Conservation (phyloP, 2,797 vertebrate species). For the Syndactyla subalaris region DNA sequence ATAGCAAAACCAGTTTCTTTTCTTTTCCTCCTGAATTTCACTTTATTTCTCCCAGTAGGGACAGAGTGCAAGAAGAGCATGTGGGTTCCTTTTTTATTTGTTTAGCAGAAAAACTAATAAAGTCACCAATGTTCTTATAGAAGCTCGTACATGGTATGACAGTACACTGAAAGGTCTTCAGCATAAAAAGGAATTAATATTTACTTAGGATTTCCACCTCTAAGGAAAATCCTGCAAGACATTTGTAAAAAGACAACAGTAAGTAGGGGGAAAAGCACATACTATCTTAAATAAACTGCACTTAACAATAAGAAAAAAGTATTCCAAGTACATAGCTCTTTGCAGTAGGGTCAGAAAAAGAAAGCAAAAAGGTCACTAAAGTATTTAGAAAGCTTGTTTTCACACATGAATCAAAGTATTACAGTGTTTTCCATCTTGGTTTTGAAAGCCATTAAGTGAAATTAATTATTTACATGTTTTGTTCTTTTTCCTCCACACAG, state of each 20-base stretch:
- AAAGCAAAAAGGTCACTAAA: background rate
- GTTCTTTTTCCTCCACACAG: background rate
- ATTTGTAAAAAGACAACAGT: background rate
- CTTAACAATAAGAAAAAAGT: background rate
- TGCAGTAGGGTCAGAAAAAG: background rate
- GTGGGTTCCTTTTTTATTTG: background rate
- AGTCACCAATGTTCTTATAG: background rate
- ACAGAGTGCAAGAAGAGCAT: background rate
- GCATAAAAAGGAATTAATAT: background rate
- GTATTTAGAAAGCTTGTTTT: constrained; percentile 20
- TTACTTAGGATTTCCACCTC: background rate
- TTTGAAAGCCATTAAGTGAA: constrained; percentile 42
- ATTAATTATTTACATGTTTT: constrained; percentile 54
- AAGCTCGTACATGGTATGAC: background rate
- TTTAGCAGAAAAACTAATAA: background rate
- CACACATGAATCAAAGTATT: background rate
- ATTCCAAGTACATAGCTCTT: background rate
- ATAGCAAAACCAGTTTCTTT: background rate
- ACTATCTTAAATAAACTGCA: constrained; percentile 30
- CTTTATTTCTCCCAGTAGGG: background rate
- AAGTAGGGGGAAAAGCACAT: background rate
- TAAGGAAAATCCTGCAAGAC: background rate
- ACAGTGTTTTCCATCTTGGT: background rate
- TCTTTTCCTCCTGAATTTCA: background rate
- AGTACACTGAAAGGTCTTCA: background rate